phyloP scores from a whole-genome alignment of 92 coral and sea anemone species.

The Epizoanthus fatuus region DNA sequence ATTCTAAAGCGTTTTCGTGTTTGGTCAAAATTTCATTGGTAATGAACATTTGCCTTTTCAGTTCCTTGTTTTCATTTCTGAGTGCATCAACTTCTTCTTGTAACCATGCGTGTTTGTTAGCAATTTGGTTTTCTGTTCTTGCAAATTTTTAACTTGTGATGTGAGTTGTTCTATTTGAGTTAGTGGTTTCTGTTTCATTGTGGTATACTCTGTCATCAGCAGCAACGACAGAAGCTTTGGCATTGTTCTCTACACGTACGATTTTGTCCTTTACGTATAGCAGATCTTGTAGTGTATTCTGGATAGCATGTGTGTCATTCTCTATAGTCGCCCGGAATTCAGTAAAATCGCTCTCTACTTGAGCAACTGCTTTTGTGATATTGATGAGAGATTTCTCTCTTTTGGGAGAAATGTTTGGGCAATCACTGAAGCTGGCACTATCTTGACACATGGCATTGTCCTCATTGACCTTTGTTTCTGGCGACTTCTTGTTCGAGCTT shows the following conservation, averaged over 20 bases:
- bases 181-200: background rate
- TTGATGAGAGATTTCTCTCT: too few relatives aligned
- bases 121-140: conserved; percentile 46
- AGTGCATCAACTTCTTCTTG: background rate
- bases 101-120: conserved; percentile 13
- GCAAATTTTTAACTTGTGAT: conserved; percentile 45
- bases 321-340: conserved; percentile 6
- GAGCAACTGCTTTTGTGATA: background rate
- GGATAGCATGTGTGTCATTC: conserved; percentile 8
- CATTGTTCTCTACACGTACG: conserved; percentile 21
- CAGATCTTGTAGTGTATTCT: conserved; percentile 6
- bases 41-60: conserved; percentile 36
- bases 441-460: too few relatives aligned
- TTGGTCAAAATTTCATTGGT: conserved; percentile 34
- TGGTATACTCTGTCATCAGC: conserved; percentile 36
- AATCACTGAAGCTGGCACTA: too few relatives aligned
- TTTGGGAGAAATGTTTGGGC: too few relatives aligned
- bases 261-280: conserved; percentile 15
- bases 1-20: conserved; percentile 38
- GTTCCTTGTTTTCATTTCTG: conserved; percentile 26
- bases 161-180: background rate
- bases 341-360: background rate
- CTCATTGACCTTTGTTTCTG: too few relatives aligned
- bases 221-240: conserved; percentile 12
- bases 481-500: too few relatives aligned